Conservation (phyloP, 1,140 invertebrate genomes). For the Globodera rostochiensis region DNA sequence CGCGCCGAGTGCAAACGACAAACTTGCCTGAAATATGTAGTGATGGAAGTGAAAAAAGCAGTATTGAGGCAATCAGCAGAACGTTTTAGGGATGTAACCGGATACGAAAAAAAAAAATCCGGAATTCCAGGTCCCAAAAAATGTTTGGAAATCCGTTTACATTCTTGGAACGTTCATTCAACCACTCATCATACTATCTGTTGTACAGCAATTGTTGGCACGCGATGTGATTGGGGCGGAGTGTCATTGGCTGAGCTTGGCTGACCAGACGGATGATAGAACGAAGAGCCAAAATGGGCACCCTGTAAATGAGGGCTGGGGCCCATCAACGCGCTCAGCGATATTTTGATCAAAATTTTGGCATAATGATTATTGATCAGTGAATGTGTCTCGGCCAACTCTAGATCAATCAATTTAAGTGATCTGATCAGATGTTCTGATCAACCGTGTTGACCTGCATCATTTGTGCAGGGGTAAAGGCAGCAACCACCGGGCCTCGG, state of each 20-base stretch:
- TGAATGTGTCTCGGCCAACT: background rate
- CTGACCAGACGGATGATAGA: background rate
- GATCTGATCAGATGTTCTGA: no score
- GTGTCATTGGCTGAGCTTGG: slow-evolving; percentile 22
- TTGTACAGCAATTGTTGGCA: slow-evolving; percentile 42
- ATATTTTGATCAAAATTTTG: background rate
- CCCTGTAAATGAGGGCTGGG: slow-evolving; percentile 2
- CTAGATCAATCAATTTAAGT: background rate
- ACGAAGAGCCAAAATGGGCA: slow-evolving; percentile 22
- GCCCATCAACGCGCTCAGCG: no score
- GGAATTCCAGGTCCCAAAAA: no score
- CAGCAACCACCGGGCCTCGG: slow-evolving; percentile 40
- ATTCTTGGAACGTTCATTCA: no score
- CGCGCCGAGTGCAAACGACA: slow-evolving; percentile 1
- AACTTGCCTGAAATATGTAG: background rate
- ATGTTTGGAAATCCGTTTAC: no score
- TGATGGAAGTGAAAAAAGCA: no score
- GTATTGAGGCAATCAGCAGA: no score
- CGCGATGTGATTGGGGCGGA: slow-evolving; percentile 22
- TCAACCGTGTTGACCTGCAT: slow-evolving; percentile 37
- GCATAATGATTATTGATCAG: background rate
- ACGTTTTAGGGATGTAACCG: no score
- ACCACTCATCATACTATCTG: slow-evolving; percentile 4
- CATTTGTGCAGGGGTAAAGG: slow-evolving; percentile 55
- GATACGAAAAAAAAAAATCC: no score